Evolutionary conservation across 2,888 invertebrate genomes (phyloP), one percentile per base, ranked within the genome.

Genomic region (Dolichomitus sp.): DNA sequence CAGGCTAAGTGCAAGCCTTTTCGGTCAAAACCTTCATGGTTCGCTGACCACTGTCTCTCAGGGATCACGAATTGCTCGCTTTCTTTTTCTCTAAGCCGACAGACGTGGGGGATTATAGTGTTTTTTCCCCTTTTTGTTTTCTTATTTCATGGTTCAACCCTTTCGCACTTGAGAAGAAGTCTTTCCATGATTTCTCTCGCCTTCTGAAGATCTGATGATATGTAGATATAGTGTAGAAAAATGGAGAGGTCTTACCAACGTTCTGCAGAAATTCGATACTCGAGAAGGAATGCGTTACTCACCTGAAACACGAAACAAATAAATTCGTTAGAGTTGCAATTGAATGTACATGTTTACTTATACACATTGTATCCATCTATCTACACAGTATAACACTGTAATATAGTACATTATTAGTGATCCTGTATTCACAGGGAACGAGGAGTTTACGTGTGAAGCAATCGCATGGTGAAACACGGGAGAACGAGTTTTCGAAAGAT

Each of bases 301-400:
- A 91, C 91, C 91, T 91, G 88, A 77, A 91, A 91, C 89, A 89
- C 6, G 86, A 81, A 84, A 65, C 77, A 17, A 78, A 85, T 30
- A 37, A 76, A 83, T 69, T 68, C 30, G 23, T 50, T 61, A 66
- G 33, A 42, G 50, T 52, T 45, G 70, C 72, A 40, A 61, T 52
- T 19, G 37, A 70, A 17, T 66, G 54, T 42, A 66, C 42, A 52
- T 48, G 66, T 57, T 75, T 54, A 65, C 9, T n/a, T 27, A 12
- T 45, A 1, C 23, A 48, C 33, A 57, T 14, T 66, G 4, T 42
- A 42, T 37, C 3, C 3, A 33, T 75, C 27, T 17, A 52, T 23
- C 17, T 17, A 54, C 17, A 54, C n/a, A 30, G 42, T 23, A 69
- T 52, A 33, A 68, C 40, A 23, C 54, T 17, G 19, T 19, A 54